Percentiles rank a stretch among this genome's conserved stretches.
These are phyloP conservation scores for Megamerina dolium DNA, from an alignment of 2,888 invertebrate species.

Conservation along the genomic window DNA sequence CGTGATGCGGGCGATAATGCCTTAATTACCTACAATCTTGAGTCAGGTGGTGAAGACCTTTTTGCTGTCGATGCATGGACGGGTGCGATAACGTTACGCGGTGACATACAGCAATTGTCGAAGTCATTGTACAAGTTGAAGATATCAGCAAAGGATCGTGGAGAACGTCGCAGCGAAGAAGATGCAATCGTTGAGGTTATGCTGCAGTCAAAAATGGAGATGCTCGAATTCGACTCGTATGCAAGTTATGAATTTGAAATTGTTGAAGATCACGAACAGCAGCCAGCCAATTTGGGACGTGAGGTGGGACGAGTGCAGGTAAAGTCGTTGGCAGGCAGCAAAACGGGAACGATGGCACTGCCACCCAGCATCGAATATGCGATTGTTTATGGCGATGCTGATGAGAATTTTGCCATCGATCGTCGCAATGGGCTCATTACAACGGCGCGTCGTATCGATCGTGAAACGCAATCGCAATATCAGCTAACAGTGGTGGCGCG, in stretches of 20 bases:
- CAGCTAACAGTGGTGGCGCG: slow-evolving; percentile 75
- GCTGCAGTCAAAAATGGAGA: slow-evolving; percentile 64
- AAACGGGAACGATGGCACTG: slow-evolving; percentile 20
- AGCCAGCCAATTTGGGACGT: slow-evolving; percentile 57
- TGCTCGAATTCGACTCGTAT: slow-evolving; percentile 68
- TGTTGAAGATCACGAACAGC: slow-evolving; percentile 67
- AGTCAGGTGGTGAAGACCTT: slow-evolving; percentile 71
- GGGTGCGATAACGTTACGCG: slow-evolving; percentile 65
- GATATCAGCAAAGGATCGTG: slow-evolving; percentile 76
- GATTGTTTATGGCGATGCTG: slow-evolving; percentile 74
- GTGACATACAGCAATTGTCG: slow-evolving; percentile 42
- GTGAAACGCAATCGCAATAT: slow-evolving; percentile 73
- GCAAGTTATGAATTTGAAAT: slow-evolving; percentile 78
- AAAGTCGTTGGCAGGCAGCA: slow-evolving; percentile 43
- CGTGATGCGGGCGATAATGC: slow-evolving; percentile 86
- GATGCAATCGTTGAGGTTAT: slow-evolving; percentile 78
- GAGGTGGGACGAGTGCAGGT: slow-evolving; percentile 74
- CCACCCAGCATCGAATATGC: slow-evolving; percentile 57
- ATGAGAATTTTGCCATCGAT: slow-evolving; percentile 73
- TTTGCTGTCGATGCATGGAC: slow-evolving; percentile 74
- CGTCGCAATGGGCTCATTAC: slow-evolving; percentile 71
- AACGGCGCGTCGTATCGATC: slow-evolving; percentile 73
- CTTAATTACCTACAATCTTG: slow-evolving; percentile 69
- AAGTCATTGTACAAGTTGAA: slow-evolving; percentile 67
- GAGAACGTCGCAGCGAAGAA: slow-evolving; percentile 64